A percentile compares a stretch with the other conserved stretches of the same genome.
These are phyloP conservation scores for Chaitophorus viminalis DNA, from an alignment of 2,888 invertebrate species.

Conservation along the genomic window DNA sequence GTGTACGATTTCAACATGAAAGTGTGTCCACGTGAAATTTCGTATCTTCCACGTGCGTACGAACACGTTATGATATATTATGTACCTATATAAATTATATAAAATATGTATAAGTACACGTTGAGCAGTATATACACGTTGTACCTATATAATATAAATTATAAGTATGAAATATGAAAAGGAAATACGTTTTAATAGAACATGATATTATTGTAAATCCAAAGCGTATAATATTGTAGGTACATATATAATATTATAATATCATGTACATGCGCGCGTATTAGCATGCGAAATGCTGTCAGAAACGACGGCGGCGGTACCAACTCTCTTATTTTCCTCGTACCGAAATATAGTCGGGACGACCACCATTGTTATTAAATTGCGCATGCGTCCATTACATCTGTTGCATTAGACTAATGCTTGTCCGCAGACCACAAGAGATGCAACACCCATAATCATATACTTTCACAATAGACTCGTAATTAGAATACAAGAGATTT, in stretches of 20 bases:
- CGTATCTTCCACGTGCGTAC: too few species aligned
- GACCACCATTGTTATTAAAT: constrained; percentile 45
- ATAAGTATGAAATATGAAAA: too few species aligned
- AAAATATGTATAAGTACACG: too few species aligned
- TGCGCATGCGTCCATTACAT: constrained; percentile 34
- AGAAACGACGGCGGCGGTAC: background rate
- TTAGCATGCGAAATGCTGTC: constrained; percentile 31
- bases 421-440: constrained; percentile 48
- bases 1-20: too few species aligned
- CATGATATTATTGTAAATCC: background rate
- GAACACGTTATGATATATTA: too few species aligned
- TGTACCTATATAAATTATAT: too few species aligned
- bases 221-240: background rate
- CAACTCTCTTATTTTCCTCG: background rate
- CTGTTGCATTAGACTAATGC: constrained; percentile 36
- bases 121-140: too few species aligned
- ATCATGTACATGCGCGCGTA: background rate
- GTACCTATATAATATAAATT: too few species aligned
- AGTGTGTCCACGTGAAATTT: too few species aligned
- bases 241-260: background rate
- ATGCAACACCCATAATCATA: constrained; percentile 44
- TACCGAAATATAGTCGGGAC: background rate
- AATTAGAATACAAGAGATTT: constrained; percentile 52
- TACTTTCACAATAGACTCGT: constrained; percentile 51
- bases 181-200: background rate